These are phyloP conservation scores for Aphidius gifuensis DNA, from an alignment of 1,140 invertebrate genomes.

Conservation along the genomic window DNA sequence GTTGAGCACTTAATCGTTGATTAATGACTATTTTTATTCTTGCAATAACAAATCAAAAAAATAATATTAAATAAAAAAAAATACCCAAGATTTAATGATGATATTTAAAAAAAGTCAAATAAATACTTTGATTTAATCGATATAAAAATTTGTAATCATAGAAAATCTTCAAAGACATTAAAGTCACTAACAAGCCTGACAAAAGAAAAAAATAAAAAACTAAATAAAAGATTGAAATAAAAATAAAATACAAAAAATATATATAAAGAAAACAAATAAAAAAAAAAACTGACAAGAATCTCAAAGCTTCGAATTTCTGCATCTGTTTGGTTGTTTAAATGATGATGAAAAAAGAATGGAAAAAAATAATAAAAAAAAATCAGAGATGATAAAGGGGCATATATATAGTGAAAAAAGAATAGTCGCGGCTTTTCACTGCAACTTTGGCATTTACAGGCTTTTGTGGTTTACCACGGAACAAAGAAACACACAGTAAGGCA, in stretches of 20 bases:
- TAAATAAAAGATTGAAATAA: neutral
- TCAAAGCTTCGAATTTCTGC: slow-evolving; percentile 45
- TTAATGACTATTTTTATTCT: slow-evolving; percentile 33
- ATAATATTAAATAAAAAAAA: slow-evolving; percentile 6
- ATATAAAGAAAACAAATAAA: slow-evolving; percentile 18
- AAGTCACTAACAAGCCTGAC: no score
- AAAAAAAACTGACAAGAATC: slow-evolving; percentile 32
- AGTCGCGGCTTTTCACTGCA: slow-evolving; percentile 39
- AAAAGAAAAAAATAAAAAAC: neutral
- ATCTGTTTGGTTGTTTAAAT: slow-evolving; percentile 40
- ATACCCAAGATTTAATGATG: neutral
- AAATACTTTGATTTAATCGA: neutral
- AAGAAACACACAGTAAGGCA: slow-evolving; percentile 22
- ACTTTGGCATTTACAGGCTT: slow-evolving; percentile 48
- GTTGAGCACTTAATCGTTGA: slow-evolving; percentile 49
- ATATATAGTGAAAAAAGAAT: slow-evolving; percentile 10
- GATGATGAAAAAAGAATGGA: neutral
- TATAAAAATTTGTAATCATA: no score
- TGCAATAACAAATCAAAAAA: neutral
- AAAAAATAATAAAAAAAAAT: no score
- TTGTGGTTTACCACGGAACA: slow-evolving; percentile 50
- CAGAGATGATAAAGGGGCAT: no score
- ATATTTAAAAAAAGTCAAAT: neutral
- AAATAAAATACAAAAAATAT: neutral
- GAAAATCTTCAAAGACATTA: no score